Conservation (phyloP, 1,140 invertebrate genomes). For the Uloborus diversus region DNA sequence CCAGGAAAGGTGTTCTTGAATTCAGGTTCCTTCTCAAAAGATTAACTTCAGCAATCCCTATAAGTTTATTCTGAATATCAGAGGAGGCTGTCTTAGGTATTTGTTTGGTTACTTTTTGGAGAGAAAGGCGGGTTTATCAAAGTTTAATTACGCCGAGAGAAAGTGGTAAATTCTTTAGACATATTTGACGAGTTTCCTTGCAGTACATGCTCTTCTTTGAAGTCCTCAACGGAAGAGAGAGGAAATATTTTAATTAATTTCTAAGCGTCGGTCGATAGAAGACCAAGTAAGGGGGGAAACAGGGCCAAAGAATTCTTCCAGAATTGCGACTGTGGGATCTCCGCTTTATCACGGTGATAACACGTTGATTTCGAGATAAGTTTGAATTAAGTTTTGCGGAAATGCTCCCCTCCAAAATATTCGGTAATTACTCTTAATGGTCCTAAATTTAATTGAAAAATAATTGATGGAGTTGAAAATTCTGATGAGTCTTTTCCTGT, state of each 20-base stretch:
- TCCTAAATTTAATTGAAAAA: conserved; percentile 55
- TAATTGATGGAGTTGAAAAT: conserved; percentile 54
- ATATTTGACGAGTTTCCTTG: conserved; percentile 51
- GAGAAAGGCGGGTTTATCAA: conserved; percentile 41
- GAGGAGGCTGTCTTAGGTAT: conserved; percentile 2
- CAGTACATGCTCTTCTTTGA: conserved; percentile 32
- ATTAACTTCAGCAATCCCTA: conserved; percentile 31
- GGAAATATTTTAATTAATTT: conserved; percentile 57
- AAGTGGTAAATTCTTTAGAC: conserved; percentile 57
- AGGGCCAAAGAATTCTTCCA: conserved; percentile 31
- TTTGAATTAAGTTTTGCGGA: conserved; percentile 55
- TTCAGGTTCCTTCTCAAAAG: neutral
- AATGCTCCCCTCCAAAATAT: conserved; percentile 49
- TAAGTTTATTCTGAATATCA: neutral
- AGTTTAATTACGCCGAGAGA: conserved; percentile 52
- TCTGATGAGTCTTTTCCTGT: conserved; percentile 43
- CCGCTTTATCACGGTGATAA: conserved; percentile 48
- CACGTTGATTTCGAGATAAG: conserved; percentile 54
- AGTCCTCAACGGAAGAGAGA: conserved; percentile 6
- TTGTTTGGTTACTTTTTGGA: conserved; percentile 50
- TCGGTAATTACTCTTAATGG: conserved; percentile 55
- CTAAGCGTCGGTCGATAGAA: conserved; percentile 52
- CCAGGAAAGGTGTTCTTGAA: neutral
- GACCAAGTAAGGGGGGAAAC: neutral
- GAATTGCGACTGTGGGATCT: conserved; percentile 48